Percentiles rank a stretch among this genome's conserved stretches.
Evolutionary conservation across 2,888 invertebrate species (phyloP).

Genomic region (Drosophila birchii): DNA sequence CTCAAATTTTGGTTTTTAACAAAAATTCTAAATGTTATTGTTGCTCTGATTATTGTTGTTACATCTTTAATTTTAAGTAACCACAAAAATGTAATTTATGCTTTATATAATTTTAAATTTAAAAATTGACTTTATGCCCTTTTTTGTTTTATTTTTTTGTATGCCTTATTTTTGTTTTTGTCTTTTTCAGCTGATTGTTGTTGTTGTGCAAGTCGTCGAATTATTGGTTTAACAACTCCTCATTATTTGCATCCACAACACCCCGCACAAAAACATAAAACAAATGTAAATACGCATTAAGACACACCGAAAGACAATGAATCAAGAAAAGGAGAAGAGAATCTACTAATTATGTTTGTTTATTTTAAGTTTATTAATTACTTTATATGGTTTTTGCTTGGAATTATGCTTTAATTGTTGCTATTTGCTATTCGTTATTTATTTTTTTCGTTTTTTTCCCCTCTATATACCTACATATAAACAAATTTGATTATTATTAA

Average conservation of each 20-base stretch:
- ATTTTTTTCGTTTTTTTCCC: background rate
- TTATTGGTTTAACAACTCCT: constrained; percentile 32
- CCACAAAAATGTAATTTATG: background rate
- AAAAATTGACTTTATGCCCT: constrained; percentile 8
- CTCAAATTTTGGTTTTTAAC: constrained; percentile 19
- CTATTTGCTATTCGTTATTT: background rate
- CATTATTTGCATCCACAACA: constrained; percentile 40
- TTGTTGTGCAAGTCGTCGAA: constrained; percentile 27
- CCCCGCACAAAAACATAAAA: constrained; percentile 8
- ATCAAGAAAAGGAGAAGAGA: background rate
- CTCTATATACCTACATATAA: background rate
- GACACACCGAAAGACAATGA: background rate
- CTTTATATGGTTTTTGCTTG: background rate
- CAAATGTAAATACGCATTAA: constrained; percentile 27
- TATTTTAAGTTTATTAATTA: background rate
- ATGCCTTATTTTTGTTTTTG: constrained; percentile 6
- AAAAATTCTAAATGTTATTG: background rate
- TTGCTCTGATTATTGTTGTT: background rate
- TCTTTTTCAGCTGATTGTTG: constrained; percentile 24
- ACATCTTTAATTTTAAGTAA: background rate
- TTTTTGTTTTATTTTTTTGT: constrained; percentile 30
- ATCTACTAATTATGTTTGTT: constrained; percentile 3
- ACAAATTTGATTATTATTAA: too few species aligned
- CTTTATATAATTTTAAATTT: constrained; percentile 11
- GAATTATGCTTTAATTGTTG: background rate